Base-by-base conservation (phyloP, 1,140 invertebrate genomes). In the Tenebrio molitor region DNA sequence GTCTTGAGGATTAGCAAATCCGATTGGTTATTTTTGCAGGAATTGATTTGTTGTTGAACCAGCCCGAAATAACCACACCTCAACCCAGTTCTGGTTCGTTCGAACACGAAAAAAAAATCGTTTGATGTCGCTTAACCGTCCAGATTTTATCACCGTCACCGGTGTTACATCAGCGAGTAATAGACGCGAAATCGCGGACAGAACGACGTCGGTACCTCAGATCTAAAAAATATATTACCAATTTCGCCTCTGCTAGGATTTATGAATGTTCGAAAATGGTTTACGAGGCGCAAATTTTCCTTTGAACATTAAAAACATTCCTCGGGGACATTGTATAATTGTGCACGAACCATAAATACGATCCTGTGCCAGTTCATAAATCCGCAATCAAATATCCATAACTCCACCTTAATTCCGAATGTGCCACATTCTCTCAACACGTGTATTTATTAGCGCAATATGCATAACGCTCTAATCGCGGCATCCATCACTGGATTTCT, bases 401-500 rank as follows among this genome's bases (percentile, higher is more conserved):
- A 58, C 12, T 58, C 29, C 19, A 58, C 50, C 50, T 58, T 58
- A 58, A 58, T 58, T 58, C 23, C 15, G 50, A 58, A 29, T 58
- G 50, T 58, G 50, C 10, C 21, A 58, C 50, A 58, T 15, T 58
- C 50, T 29, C 50, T 29, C 50, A 58, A 29, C 50, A 58, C 50
- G 50, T 58, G 50, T 58, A 58, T 58, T 58, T 58, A 58, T 58
- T 58, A 58, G 64, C 15, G 64, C 64, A 66, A 66, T 66, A 66
- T 66, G 64, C 64, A 34, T 44, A 44, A 66, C 17, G 2, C 33
- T 41, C 64, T 66, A 66, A 66, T 66, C 64, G 23, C 64, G 44
- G 64, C 64, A 41, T 66, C 64, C 64, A 66, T 66, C 64, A 66
- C 62, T 39, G 15, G 42, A 23, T 66, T 66, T 66, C 64, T 66